Base-by-base conservation (phyloP, 2,113 vertebrate genomes). In the Scomber scombrus region DNA sequence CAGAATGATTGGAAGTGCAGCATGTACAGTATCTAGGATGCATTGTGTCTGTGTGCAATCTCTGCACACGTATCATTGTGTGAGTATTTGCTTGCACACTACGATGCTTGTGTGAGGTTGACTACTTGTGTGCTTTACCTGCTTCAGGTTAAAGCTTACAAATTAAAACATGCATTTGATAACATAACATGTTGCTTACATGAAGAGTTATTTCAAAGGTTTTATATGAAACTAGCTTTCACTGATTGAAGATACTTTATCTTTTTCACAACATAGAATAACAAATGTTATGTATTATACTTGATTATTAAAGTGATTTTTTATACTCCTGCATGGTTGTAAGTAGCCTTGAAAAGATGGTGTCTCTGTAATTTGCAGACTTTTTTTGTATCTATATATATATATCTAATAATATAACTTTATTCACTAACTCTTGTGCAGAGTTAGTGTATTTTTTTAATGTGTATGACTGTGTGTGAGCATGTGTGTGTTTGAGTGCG, bases 141-240 rank as follows among this genome's bases (percentile, higher is more conserved):
- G 34, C 7, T 40, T 40, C 65, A 67, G 49, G 16, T 52, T 51
- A 40, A 21, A 52, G n/a, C 50, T 19, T 54, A 34, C 43, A 23
- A 50, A 69, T 50, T 55, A 23, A 54, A 34, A 34, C 31, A n/a
- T 43, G 43, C 43, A 14, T 69, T 69, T 69, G 49, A 68, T 54
- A 21, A 54, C 54, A 56, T 26, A 56, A 70, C 45, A 26, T 56
- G n/a, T 55, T 56, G 19, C 52, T 16, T 70, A 21, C 31, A 54
- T 54, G 40, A 18, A 21, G 40, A 50, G n/a, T 18, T 21, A 8
- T 47, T 49, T 26, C n/a, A 34, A 52, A 34, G 15, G 15, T n/a
- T 66, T 14, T 52, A 34, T 19, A 31, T 66, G 26, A 11, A 66
- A 31, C 64, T 19, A 34, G 26, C 52, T 52, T 40, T 63, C 34